Evolutionary conservation across 2,888 invertebrate species (phyloP).

Genomic region (Blastobasis adustella): DNA sequence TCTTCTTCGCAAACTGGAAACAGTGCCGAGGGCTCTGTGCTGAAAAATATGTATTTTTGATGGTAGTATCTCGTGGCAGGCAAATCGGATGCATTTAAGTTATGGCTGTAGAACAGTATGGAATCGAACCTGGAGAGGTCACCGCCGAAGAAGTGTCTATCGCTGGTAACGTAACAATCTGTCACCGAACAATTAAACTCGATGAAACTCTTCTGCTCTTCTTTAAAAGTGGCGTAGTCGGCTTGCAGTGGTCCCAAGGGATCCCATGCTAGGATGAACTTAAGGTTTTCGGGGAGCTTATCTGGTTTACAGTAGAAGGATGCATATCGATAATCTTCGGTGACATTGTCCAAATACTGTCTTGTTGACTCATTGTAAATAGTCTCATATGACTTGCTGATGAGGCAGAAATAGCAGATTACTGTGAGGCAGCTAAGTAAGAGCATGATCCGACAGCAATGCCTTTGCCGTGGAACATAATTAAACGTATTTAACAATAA

Average conservation of each 20-base stretch:
- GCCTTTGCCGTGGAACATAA: too few species aligned
- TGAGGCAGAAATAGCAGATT: too few species aligned
- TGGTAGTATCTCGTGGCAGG: constrained; percentile 35
- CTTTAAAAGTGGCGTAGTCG: constrained; percentile 24
- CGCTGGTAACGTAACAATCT: constrained; percentile 49
- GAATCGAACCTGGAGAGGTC: constrained; percentile 46
- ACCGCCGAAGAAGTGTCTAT: constrained; percentile 34
- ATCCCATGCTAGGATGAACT: constrained; percentile 56
- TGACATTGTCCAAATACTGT: too few species aligned
- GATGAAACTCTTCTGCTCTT: constrained; percentile 46
- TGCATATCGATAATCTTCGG: too few species aligned
- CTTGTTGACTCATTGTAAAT: too few species aligned
- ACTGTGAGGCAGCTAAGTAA: too few species aligned
- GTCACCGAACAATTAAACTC: constrained; percentile 43
- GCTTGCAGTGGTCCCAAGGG: constrained; percentile 37
- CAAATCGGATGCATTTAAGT: constrained; percentile 12
- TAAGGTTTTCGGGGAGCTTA: constrained; percentile 23
- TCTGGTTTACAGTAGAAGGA: too few species aligned
- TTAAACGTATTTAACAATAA: too few species aligned
- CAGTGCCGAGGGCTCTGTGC: constrained; percentile 56
- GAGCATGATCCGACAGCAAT: too few species aligned
- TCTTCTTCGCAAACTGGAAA: constrained; percentile 39
- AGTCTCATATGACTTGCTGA: too few species aligned
- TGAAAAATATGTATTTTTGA: constrained; percentile 57
- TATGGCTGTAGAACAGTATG: constrained; percentile 50